Evolutionary conservation across 2,797 vertebrate genomes (phyloP).

Genomic region (Catostomus latipinnis): DNA sequence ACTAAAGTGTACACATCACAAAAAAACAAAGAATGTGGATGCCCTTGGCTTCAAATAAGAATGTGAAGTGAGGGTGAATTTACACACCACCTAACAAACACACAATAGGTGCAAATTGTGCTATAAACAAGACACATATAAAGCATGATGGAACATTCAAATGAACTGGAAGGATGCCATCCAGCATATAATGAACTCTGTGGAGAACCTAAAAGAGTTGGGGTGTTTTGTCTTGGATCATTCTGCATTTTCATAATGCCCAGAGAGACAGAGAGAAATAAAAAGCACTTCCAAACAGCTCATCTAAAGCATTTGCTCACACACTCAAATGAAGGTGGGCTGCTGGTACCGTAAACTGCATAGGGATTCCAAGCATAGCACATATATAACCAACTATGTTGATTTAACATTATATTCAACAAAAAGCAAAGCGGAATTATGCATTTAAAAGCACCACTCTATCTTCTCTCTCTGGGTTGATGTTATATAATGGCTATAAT

Average conservation of each 20-base stretch:
- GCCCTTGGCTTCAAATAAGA: background rate
- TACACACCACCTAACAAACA: conserved; percentile 58
- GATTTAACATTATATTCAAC: no score
- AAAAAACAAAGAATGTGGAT: background rate
- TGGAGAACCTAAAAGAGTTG: conserved; percentile 55
- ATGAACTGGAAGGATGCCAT: conserved; percentile 50
- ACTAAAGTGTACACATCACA: background rate
- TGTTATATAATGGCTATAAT: no score
- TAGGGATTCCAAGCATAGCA: conserved; percentile 2
- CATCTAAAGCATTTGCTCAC: conserved; percentile 24
- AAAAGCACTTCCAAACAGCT: conserved; percentile 26
- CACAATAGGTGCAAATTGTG: conserved; percentile 47
- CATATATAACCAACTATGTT: no score
- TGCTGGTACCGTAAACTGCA: background rate
- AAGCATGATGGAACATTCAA: conserved; percentile 59
- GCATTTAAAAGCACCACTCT: no score
- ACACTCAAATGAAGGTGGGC: conserved; percentile 5
- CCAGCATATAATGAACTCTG: conserved; percentile 55
- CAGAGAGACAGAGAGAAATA: conserved; percentile 19
- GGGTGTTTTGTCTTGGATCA: conserved; percentile 52
- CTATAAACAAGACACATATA: conserved; percentile 54
- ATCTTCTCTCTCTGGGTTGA: no score
- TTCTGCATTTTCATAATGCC: conserved; percentile 35
- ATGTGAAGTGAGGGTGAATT: conserved; percentile 44
- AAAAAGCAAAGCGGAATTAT: no score